phyloP scores from a whole-genome alignment of 2,888 invertebrate genomes.

The Erebia aethiops region DNA sequence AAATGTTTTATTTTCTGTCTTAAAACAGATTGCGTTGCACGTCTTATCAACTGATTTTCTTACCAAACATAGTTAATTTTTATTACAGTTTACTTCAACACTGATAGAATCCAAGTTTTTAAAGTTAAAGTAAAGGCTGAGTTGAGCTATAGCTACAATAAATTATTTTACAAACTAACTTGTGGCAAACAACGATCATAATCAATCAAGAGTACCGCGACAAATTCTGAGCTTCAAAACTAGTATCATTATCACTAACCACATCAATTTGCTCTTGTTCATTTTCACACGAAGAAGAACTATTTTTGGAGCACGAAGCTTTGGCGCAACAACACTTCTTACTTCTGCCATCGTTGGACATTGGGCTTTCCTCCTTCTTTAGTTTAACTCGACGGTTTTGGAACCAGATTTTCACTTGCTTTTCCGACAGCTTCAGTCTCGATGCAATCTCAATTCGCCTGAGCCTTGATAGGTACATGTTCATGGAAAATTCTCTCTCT shows the following conservation, averaged over 20 bases:
- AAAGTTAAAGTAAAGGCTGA: neutral
- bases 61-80: too few species aligned
- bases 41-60: too few species aligned
- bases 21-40: too few species aligned
- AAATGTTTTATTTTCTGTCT: too few species aligned
- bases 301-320: conserved; percentile 58
- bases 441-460: conserved; percentile 97
- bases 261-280: conserved; percentile 75
- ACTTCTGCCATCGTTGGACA: conserved; percentile 55
- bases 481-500: conserved; percentile 93
- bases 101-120: neutral
- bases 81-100: neutral
- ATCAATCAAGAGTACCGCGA: conserved; percentile 58
- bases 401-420: conserved; percentile 98
- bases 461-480: conserved; percentile 95
- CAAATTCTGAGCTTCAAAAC: conserved; percentile 63
- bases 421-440: conserved; percentile 93
- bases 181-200: neutral
- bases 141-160: conserved; percentile 3
- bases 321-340: conserved; percentile 73
- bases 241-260: conserved; percentile 69
- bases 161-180: conserved; percentile 10
- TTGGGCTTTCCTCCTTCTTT: conserved; percentile 92
- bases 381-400: conserved; percentile 96
- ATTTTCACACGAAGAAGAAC: conserved; percentile 62